Conservation (phyloP, 2,113 vertebrate genomes). For the Verasper variegatus region DNA sequence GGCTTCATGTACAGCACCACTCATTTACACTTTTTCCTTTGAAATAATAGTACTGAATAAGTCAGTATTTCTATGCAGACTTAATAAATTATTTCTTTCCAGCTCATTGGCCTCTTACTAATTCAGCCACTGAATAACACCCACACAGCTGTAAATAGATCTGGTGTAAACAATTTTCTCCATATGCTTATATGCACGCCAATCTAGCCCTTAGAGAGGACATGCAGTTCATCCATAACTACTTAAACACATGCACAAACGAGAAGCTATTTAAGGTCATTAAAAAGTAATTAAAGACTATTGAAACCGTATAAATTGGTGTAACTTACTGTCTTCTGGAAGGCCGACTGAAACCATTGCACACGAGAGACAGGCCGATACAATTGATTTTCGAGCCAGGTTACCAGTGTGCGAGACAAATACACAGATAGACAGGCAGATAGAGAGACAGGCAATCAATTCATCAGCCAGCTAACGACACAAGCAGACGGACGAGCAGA, state of each 20-base stretch:
- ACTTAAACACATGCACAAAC: background rate
- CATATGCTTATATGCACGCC: too few species aligned
- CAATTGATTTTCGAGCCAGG: conserved; percentile 27
- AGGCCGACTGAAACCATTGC: background rate
- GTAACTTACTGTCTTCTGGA: background rate
- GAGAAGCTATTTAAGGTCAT: background rate
- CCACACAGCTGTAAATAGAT: conserved; percentile 2
- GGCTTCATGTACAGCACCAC: background rate
- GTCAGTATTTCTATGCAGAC: background rate
- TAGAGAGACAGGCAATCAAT: conserved; percentile 36
- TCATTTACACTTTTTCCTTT: background rate
- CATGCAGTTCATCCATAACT: background rate
- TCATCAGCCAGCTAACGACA: conserved; percentile 42
- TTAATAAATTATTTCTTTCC: too few species aligned
- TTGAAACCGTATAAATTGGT: background rate
- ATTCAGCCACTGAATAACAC: conserved; percentile 9
- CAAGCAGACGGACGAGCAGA: conserved; percentile 39
- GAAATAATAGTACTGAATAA: background rate
- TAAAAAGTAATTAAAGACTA: background rate
- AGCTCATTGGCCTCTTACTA: conserved; percentile 12
- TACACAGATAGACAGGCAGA: conserved; percentile 40
- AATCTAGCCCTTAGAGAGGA: too few species aligned
- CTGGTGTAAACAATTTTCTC: conserved; percentile 26
- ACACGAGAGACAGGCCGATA: conserved; percentile 1
- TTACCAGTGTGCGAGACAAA: background rate